Percentiles rank a stretch among this genome's conserved stretches.
Conservation (phyloP, 1,140 invertebrate genomes). For the Diorhabda carinulata region DNA sequence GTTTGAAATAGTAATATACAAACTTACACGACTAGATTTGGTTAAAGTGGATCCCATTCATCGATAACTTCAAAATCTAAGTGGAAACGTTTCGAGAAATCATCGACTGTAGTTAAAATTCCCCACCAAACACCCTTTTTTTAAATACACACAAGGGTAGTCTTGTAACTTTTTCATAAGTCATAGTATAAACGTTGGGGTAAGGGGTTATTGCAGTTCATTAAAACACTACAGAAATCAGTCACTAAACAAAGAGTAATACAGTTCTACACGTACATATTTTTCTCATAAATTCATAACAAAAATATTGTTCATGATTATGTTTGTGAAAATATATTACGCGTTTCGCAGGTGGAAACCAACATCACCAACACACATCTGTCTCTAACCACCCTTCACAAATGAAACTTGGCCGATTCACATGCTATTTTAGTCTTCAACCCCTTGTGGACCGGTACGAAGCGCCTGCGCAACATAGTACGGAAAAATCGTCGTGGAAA, state of each 20-base stretch:
- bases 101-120: constrained; percentile 7
- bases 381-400: constrained; percentile 9
- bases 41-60: constrained; percentile 49
- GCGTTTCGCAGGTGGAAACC: background rate
- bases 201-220: constrained; percentile 17
- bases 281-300: no score
- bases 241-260: no score
- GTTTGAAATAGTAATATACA: background rate
- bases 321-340: background rate
- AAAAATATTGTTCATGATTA: background rate
- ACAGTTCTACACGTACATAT: no score
- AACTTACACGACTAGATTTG: constrained; percentile 45
- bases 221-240: background rate
- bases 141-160: background rate
- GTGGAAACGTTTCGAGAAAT: background rate
- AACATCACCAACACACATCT: constrained; percentile 1
- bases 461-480: background rate
- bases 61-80: constrained; percentile 24
- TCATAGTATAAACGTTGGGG: constrained; percentile 11
- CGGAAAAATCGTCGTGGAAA: background rate
- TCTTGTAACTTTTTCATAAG: constrained; percentile 17
- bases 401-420: constrained; percentile 10
- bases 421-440: constrained; percentile 11
- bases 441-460: background rate
- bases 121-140: background rate